Conservation (phyloP, 2,888 invertebrate species). For the Resseliella maxima region DNA sequence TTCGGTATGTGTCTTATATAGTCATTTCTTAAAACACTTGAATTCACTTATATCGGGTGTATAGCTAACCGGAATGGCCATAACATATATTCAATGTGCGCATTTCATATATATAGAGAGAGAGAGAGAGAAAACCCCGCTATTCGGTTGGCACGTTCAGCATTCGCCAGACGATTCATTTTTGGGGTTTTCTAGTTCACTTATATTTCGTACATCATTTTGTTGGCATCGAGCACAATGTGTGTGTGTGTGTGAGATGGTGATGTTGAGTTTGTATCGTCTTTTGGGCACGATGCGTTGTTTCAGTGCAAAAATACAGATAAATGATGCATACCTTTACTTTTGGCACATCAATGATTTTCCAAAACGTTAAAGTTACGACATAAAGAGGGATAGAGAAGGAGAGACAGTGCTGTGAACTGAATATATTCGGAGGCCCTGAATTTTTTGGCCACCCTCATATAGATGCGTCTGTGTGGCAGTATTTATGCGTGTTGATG, state of each 20-base stretch:
- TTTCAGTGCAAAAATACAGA: not conserved
- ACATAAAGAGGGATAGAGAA: too few relatives aligned
- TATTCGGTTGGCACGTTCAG: not conserved
- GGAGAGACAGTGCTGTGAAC: not conserved
- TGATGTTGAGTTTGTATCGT: not conserved
- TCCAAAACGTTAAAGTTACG: not conserved
- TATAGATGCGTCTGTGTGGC: too few relatives aligned
- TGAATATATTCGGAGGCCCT: not conserved
- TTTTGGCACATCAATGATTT: slow-evolving; percentile 51
- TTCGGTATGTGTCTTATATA: not conserved
- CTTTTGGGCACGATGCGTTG: not conserved
- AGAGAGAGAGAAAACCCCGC: not conserved
- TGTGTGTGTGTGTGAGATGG: not conserved
- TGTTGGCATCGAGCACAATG: not conserved
- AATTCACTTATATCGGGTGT: slow-evolving; percentile 14
- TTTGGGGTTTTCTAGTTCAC: slow-evolving; percentile 15
- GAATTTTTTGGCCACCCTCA: not conserved
- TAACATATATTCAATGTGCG: not conserved
- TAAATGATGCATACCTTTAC: slow-evolving; percentile 48
- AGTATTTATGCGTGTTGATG: not conserved
- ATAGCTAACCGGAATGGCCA: not conserved
- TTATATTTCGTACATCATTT: not conserved
- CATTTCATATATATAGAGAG: not conserved
- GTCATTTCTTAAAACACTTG: slow-evolving; percentile 43
- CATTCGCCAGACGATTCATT: not conserved